These are phyloP conservation scores for Tiaroga cobitis DNA, from an alignment of 2,797 vertebrate genomes.

Conservation along the genomic window DNA sequence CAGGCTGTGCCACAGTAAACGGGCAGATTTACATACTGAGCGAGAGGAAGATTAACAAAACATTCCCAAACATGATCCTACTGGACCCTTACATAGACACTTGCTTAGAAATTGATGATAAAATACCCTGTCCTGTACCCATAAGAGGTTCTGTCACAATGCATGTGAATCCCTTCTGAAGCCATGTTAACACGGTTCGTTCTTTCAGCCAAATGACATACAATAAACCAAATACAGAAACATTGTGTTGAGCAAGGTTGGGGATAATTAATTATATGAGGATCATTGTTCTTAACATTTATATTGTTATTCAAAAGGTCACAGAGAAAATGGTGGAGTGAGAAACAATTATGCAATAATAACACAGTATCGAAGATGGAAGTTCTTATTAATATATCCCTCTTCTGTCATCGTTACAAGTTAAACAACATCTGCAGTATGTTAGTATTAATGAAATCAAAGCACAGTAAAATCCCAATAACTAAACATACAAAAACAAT, in stretches of 20 bases:
- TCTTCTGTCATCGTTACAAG: background rate
- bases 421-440: background rate
- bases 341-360: constrained; percentile 41
- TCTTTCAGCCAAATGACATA: background rate
- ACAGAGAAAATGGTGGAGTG: constrained; percentile 53
- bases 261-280: background rate
- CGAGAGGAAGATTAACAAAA: constrained; percentile 82
- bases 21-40: constrained; percentile 86
- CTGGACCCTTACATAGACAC: constrained; percentile 85
- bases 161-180: constrained; percentile 34
- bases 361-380: background rate
- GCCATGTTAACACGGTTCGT: background rate
- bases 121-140: constrained; percentile 85
- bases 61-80: constrained; percentile 80
- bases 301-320: constrained; percentile 66
- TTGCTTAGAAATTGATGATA: constrained; percentile 80
- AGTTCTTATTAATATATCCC: background rate
- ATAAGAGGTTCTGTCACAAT: constrained; percentile 80
- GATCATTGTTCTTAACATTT: constrained; percentile 22
- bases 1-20: constrained; percentile 81
- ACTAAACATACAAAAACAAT: constrained; percentile 9
- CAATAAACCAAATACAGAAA: background rate
- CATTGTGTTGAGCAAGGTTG: background rate
- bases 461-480: background rate
- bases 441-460: background rate